These are phyloP conservation scores for Megalurothrips usitatus DNA, from an alignment of 2,888 invertebrate species.

Conservation along the genomic window DNA sequence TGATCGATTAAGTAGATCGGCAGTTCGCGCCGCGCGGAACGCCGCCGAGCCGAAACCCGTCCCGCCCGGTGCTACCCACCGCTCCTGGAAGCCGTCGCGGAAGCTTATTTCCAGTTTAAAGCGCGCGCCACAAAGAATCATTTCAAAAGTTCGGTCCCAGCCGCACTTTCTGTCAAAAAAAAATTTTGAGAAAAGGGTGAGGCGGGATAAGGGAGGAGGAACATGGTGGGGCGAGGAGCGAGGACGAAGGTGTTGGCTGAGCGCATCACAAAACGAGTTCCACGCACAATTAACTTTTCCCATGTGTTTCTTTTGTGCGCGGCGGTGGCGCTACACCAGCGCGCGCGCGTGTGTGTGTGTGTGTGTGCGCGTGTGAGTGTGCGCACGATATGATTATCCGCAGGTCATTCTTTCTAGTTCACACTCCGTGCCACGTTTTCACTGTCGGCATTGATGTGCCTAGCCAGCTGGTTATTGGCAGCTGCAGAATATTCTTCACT, in stretches of 20 bases:
- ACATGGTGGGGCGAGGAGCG: too few relatives aligned
- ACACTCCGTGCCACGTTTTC: not conserved
- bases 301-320: slow-evolving; percentile 19
- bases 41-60: not conserved
- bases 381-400: not conserved
- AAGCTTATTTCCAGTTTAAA: too few relatives aligned
- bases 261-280: not conserved
- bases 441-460: not conserved
- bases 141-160: too few relatives aligned
- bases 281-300: slow-evolving; percentile 9
- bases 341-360: not conserved
- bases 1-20: slow-evolving; percentile 23
- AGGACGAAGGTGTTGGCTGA: too few relatives aligned
- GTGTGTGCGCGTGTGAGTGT: not conserved
- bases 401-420: slow-evolving; percentile 19
- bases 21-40: not conserved
- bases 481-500: too few relatives aligned
- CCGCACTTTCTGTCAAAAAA: too few relatives aligned
- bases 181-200: too few relatives aligned
- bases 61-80: too few relatives aligned
- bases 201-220: too few relatives aligned
- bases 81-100: too few relatives aligned
- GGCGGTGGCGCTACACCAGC: not conserved
- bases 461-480: not conserved
- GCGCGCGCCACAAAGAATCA: too few relatives aligned